Evolutionary conservation across 2,113 vertebrate genomes (phyloP).

Genomic region (Acinonyx jubatus): DNA sequence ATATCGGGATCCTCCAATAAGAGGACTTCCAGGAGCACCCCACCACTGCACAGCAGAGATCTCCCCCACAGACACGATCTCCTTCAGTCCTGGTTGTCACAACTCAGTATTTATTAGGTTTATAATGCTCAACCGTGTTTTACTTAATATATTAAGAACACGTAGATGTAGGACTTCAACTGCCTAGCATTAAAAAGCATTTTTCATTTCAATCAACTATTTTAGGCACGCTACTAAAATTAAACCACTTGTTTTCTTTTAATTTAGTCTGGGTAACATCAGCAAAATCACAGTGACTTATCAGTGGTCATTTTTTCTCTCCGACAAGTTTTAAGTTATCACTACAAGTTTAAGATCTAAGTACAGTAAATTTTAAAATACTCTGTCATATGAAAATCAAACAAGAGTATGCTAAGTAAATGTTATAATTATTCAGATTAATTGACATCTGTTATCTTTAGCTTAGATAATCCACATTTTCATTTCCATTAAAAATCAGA

Average conservation of each 20-base stretch:
- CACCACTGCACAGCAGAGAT: not conserved
- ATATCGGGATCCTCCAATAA: not conserved
- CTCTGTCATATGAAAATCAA: conserved; percentile 19
- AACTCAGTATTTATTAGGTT: not conserved
- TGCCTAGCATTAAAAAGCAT: not conserved
- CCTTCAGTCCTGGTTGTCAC: not conserved
- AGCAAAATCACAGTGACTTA: conserved; percentile 10
- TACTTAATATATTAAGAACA: conserved; percentile 14
- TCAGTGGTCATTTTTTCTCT: not conserved
- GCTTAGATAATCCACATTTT: not conserved
- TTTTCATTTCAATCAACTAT: conserved; percentile 38
- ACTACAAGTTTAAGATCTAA: not conserved
- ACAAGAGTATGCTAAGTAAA: conserved; percentile 38
- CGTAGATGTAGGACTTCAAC: not conserved
- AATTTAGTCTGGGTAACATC: not conserved
- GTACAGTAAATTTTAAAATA: conserved; percentile 24
- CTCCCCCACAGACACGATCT: not conserved
- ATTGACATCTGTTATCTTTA: not conserved
- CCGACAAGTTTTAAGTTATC: conserved; percentile 17
- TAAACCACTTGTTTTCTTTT: not conserved
- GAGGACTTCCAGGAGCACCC: not conserved
- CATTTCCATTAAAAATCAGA: conserved; percentile 40
- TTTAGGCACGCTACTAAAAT: not conserved
- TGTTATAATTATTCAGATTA: not conserved
- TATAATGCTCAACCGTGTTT: not conserved